These are phyloP conservation scores for Aphelocoma californica DNA, from an alignment of 2,797 vertebrate genomes.

Conservation along the genomic window DNA sequence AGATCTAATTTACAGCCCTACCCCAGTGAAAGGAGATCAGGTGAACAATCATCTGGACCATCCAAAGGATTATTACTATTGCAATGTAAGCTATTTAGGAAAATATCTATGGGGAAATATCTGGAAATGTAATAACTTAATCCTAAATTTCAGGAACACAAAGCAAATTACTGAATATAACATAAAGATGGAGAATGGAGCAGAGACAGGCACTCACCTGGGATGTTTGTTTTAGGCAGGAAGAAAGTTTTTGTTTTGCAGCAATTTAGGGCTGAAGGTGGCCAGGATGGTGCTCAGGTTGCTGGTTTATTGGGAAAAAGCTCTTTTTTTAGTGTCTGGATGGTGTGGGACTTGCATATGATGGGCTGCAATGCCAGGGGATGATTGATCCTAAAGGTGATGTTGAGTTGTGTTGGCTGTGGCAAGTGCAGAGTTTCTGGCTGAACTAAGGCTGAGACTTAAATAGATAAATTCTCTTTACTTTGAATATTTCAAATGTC, in stretches of 20 bases:
- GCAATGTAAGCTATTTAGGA: slow-evolving; percentile 33
- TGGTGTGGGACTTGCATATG: accelerated
- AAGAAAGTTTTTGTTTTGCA: background rate
- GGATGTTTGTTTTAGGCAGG: background rate
- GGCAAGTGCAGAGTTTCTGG: background rate
- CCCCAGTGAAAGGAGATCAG: slow-evolving; percentile 42
- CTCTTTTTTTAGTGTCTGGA: background rate
- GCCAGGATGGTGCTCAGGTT: accelerated
- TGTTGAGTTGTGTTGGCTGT: accelerated
- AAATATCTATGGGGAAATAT: slow-evolving; percentile 28
- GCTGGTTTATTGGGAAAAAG: background rate
- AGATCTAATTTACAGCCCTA: slow-evolving; percentile 56
- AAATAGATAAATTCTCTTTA: background rate
- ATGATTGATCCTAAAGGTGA: background rate
- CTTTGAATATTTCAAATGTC: background rate
- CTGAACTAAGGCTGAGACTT: background rate
- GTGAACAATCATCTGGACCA: slow-evolving; percentile 41
- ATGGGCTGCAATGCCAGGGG: background rate
- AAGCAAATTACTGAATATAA: background rate
- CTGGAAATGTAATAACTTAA: slow-evolving; percentile 46
- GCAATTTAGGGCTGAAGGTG: background rate
- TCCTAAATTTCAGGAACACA: slow-evolving; percentile 29
- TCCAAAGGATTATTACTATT: slow-evolving; percentile 39
- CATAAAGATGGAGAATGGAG: background rate
- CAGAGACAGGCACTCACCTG: background rate